Percentiles rank a stretch among this genome's conserved stretches.
Conservation (phyloP, 2,797 vertebrate species). For the Dryobates pubescens region DNA sequence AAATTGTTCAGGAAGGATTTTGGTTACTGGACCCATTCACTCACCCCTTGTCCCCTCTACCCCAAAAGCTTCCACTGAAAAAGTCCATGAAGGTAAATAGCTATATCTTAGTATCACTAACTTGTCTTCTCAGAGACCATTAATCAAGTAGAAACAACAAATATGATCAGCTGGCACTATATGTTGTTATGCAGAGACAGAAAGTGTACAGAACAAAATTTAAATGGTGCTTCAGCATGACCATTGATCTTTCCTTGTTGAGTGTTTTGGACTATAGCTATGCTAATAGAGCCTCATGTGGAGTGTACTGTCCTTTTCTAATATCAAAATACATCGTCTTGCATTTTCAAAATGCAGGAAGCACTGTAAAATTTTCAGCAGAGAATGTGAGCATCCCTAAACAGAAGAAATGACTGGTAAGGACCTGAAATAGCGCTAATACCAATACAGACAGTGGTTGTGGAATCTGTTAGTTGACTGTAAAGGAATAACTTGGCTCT, state of each 20-base stretch:
- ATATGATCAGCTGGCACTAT: neutral
- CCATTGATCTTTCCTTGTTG: neutral
- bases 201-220: neutral
- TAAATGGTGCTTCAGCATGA: neutral
- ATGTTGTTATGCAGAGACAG: neutral
- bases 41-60: neutral
- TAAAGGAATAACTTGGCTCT: conserved; percentile 30
- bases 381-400: neutral
- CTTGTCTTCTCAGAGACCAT: neutral
- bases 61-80: neutral
- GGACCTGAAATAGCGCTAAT: neutral
- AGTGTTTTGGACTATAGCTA: neutral
- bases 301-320: neutral
- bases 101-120: neutral
- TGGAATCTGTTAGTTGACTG: neutral
- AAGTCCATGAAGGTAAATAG: neutral
- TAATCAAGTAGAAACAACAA: neutral
- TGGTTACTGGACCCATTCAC: neutral
- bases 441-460: neutral
- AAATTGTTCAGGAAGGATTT: conserved; percentile 45
- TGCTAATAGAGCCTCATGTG: neutral
- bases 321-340: neutral
- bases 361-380: neutral
- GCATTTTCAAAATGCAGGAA: neutral
- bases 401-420: neutral